A percentile compares a stretch with the other conserved stretches of the same genome.
Conservation (phyloP, 1,140 invertebrate genomes). For the Chelonus insularis region DNA sequence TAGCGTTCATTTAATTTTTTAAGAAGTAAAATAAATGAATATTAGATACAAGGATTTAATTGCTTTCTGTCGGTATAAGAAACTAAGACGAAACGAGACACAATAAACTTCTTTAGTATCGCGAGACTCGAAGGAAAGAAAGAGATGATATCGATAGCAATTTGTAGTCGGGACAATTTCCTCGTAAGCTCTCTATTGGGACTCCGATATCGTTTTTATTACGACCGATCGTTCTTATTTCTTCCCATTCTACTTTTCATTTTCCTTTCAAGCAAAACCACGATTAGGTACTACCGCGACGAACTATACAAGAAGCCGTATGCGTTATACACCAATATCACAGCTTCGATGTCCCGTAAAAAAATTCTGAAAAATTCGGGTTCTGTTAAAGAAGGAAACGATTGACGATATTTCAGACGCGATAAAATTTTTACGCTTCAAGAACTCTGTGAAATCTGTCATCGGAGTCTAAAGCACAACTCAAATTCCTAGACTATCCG, state of each 20-base stretch:
- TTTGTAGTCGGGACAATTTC: constrained; percentile 30
- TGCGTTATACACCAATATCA: not conserved
- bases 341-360: not conserved
- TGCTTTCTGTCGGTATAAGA: constrained; percentile 5
- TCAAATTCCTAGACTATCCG: not conserved
- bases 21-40: no score
- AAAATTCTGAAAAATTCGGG: not conserved
- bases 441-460: constrained; percentile 32
- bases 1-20: no score
- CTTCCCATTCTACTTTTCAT: not conserved
- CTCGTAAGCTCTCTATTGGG: constrained; percentile 26
- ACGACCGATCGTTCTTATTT: constrained; percentile 32
- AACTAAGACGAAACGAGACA: not conserved
- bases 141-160: constrained; percentile 21
- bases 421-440: constrained; percentile 30
- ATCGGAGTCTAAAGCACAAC: constrained; percentile 1
- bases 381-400: not conserved
- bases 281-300: not conserved
- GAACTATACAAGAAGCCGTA: not conserved
- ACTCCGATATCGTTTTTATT: constrained; percentile 36
- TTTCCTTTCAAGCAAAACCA: not conserved
- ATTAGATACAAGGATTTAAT: not conserved
- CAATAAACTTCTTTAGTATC: constrained; percentile 22
- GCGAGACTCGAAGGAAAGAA: constrained; percentile 13
- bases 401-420: no score